These are phyloP conservation scores for Noctua janthina DNA, from an alignment of 2,888 invertebrate species.

Conservation along the genomic window DNA sequence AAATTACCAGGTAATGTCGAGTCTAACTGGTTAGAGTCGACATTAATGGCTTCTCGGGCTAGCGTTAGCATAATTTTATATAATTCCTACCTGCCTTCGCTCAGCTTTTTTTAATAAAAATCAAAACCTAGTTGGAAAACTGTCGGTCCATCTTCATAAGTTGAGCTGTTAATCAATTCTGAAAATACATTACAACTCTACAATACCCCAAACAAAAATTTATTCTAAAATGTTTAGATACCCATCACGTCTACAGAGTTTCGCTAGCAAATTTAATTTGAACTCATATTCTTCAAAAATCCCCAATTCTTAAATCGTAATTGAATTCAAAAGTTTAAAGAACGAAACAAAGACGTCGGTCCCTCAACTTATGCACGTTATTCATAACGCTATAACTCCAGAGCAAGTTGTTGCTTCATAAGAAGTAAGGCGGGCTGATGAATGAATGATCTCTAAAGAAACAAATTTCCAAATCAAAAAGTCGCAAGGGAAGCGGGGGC, in stretches of 20 bases:
- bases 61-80: conserved; percentile 48
- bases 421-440: conserved; percentile 56
- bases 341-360: conserved; percentile 33
- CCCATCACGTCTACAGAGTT: background rate
- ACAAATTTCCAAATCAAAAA: conserved; percentile 73
- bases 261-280: background rate
- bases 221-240: background rate
- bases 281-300: background rate
- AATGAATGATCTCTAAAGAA: conserved; percentile 69
- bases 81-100: conserved; percentile 31
- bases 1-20: conserved; percentile 48
- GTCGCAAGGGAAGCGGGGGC: conserved; percentile 70
- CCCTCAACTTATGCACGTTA: conserved; percentile 54
- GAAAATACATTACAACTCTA: background rate
- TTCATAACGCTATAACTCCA: conserved; percentile 56
- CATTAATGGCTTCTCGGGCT: conserved; percentile 46
- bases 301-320: background rate
- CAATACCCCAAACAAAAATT: background rate
- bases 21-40: conserved; percentile 46
- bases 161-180: background rate
- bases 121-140: conserved; percentile 13
- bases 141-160: background rate
- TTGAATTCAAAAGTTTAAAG: conserved; percentile 22
- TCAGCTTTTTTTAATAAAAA: conserved; percentile 29
- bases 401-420: conserved; percentile 56